Conservation (phyloP, 64 coral and sea anemone genomes). For the Montipora cactus region DNA sequence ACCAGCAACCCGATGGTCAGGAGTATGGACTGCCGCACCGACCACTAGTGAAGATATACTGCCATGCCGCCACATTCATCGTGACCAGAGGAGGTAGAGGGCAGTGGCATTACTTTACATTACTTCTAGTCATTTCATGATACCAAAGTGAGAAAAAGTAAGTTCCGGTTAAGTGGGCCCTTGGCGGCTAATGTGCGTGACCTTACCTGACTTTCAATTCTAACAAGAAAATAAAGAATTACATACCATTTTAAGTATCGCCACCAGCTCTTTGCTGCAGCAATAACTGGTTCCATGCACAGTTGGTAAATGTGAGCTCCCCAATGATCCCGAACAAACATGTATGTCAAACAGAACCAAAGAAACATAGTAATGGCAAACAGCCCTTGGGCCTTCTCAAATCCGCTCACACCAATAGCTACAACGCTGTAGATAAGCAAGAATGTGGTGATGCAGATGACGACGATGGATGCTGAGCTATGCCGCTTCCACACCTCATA, state of each 20-base stretch:
- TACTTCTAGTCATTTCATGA: no score
- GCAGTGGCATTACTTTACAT: no score
- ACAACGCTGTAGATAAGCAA: constrained; percentile 75
- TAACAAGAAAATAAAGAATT: no score
- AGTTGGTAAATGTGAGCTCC: constrained; percentile 62
- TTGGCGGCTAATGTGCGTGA: no score
- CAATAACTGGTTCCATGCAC: constrained; percentile 64
- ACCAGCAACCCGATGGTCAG: no score
- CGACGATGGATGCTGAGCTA: constrained; percentile 35
- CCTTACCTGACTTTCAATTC: no score
- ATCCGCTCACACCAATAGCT: constrained; percentile 81
- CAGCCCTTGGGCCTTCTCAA: constrained; percentile 76
- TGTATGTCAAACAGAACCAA: constrained; percentile 80
- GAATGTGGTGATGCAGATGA: constrained; percentile 10
- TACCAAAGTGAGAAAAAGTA: no score
- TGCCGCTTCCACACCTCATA: constrained; percentile 67
- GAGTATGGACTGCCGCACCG: no score
- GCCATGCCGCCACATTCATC: no score
- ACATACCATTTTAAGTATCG: constrained; percentile 87
- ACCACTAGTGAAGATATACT: no score
- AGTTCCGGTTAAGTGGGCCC: no score
- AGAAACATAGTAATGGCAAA: constrained; percentile 84
- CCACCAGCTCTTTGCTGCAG: constrained; percentile 58
- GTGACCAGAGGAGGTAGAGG: no score
- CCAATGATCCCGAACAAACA: constrained; percentile 77